These are phyloP conservation scores for Oreochromis grahami DNA, from an alignment of 2,797 vertebrate genomes.

Conservation along the genomic window DNA sequence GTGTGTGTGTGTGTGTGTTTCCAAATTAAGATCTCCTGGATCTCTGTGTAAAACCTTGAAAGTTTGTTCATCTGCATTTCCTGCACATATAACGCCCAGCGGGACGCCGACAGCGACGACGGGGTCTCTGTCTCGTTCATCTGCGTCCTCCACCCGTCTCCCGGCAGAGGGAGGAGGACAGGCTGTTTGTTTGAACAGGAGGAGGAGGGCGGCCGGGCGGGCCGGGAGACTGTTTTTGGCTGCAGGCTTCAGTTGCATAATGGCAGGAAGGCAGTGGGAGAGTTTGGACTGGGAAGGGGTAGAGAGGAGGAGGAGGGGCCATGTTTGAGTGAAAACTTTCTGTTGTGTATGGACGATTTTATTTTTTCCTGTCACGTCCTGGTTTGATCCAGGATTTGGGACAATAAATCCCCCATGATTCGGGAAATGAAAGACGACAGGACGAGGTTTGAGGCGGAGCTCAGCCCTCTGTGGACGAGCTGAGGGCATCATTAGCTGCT, in stretches of 20 bases:
- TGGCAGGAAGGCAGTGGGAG: constrained; percentile 57
- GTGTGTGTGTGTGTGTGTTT: not conserved
- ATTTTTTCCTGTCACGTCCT: not conserved
- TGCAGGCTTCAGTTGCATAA: constrained; percentile 44
- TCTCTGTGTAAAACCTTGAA: not conserved
- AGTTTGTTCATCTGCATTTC: constrained; percentile 8
- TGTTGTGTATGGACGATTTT: not conserved
- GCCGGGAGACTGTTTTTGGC: constrained; percentile 38
- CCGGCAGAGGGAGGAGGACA: constrained; percentile 3
- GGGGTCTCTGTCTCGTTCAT: not conserved
- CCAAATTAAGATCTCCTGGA: not conserved
- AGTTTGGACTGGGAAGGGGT: not conserved
- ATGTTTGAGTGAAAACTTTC: not conserved
- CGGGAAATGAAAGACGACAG: not conserved
- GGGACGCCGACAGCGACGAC: not conserved
- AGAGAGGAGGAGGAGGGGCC: not conserved
- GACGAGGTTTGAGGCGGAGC: not conserved
- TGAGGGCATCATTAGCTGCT: not conserved
- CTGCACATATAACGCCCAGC: not conserved
- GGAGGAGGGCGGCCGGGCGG: not conserved
- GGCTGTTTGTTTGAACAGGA: constrained; percentile 38
- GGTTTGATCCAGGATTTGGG: not conserved
- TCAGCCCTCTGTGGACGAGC: accelerated
- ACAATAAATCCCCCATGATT: not conserved
- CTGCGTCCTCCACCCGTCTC: constrained; percentile 6